Base-by-base conservation (phyloP, 2,113 vertebrate genomes). In the Lucifuga dentata region DNA sequence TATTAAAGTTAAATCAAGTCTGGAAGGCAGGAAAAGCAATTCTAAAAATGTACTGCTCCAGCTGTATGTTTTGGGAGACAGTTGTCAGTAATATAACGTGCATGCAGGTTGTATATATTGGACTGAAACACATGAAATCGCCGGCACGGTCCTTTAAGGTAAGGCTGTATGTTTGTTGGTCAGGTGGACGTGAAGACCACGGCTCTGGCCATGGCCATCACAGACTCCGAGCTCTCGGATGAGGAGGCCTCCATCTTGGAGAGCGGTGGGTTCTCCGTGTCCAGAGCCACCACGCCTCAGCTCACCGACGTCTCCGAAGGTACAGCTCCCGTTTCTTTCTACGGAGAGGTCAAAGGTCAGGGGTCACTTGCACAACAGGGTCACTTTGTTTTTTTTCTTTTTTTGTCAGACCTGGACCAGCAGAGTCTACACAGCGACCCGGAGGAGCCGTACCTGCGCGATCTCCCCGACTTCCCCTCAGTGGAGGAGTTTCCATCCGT, bases 241-340 rank as follows among this genome's bases (percentile, higher is more conserved):
- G 98, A 99, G 56, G 98, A 99, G 71, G 98, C 95, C 6, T 99
- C 97, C 43, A 98, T 99, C 73, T 83, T 99, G 86, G 98, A 99
- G 86, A 99, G 96, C 0, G 98, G 97, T 0, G 98, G 98, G 5
- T 99, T 99, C 88, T 96, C 98, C 0, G 96, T 99, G 57, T 99
- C 98, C 72, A 93, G 98, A 88, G 98, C 97, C 44, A 99, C 97
- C 4, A 99, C 98, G 5, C 98, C 98, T 24, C 97, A 99, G 36
- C 93, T 99, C 55, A 95, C 94, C 0, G 97, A 99, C 0, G 89
- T 99, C 73, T 99, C 96, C 13, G 98, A 99, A 93, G 98, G 98
- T 98, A 77, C 64, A 11, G n/a, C n/a, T n/a, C n/a, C n/a, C n/a
- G n/a, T n/a, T n/a, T n/a, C n/a, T n/a, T n/a, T n/a, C n/a, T n/a